phyloP scores from a whole-genome alignment of 2,888 invertebrate genomes.

The Lycocerus yunnanus region DNA sequence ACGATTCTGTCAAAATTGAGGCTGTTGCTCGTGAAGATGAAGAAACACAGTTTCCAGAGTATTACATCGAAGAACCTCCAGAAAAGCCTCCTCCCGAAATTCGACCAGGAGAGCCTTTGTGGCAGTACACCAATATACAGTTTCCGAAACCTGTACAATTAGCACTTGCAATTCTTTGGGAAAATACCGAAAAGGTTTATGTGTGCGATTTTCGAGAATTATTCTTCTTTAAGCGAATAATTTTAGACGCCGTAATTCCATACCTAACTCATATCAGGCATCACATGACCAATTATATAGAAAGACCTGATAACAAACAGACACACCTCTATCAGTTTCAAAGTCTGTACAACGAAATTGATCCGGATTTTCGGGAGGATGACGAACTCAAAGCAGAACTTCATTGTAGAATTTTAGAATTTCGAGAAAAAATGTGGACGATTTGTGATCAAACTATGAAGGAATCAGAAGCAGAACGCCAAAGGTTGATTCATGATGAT shows the following conservation, averaged over 20 bases:
- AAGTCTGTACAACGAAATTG: slow-evolving; percentile 63
- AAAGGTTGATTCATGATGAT: slow-evolving; percentile 59
- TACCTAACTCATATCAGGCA: slow-evolving; percentile 61
- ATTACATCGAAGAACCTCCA: slow-evolving; percentile 33
- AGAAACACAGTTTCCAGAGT: slow-evolving; percentile 47
- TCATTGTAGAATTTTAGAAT: slow-evolving; percentile 57
- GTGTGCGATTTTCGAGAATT: slow-evolving; percentile 61
- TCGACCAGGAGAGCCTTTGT: slow-evolving; percentile 47
- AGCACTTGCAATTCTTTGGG: slow-evolving; percentile 55
- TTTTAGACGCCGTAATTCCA: slow-evolving; percentile 61
- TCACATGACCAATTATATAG: slow-evolving; percentile 61
- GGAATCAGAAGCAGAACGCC: slow-evolving; percentile 61
- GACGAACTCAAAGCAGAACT: slow-evolving; percentile 65
- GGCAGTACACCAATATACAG: slow-evolving; percentile 51
- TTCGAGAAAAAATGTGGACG: slow-evolving; percentile 57
- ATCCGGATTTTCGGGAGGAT: slow-evolving; percentile 62
- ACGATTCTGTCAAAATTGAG: slow-evolving; percentile 18
- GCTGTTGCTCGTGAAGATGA: slow-evolving; percentile 44
- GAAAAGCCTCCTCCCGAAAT: slow-evolving; percentile 29
- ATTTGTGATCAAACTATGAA: slow-evolving; percentile 63
- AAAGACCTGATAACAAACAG: slow-evolving; percentile 64
- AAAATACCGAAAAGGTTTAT: slow-evolving; percentile 54
- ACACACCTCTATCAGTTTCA: slow-evolving; percentile 63
- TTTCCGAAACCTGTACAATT: slow-evolving; percentile 44
- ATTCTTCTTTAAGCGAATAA: slow-evolving; percentile 62